phyloP scores from a whole-genome alignment of 2,888 invertebrate genomes.

The Gymnoscelis rufifasciata region DNA sequence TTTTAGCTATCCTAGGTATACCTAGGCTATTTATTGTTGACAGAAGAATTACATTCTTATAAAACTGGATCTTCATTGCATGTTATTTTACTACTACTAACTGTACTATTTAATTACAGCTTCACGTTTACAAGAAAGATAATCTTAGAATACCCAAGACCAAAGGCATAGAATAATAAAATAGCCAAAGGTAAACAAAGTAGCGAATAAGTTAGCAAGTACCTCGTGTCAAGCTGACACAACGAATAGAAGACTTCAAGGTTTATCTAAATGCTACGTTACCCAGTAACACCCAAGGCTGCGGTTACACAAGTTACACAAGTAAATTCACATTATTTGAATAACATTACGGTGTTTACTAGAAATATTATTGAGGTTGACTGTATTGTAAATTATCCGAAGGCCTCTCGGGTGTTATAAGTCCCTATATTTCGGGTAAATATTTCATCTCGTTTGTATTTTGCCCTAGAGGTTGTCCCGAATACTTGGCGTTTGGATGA shows the following conservation, averaged over 20 bases:
- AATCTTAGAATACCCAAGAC: too few species aligned
- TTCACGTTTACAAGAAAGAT: too few species aligned
- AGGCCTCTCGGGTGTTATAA: conserved; percentile 12
- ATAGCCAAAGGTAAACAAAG: too few species aligned
- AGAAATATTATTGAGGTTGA: conserved; percentile 22
- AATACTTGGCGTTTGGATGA: conserved; percentile 2
- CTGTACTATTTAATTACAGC: too few species aligned
- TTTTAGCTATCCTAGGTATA: too few species aligned
- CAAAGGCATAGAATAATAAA: too few species aligned
- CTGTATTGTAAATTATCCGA: conserved; percentile 12
- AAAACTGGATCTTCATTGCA: too few species aligned
- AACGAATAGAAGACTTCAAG: neutral
- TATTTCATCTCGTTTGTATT: conserved; percentile 13
- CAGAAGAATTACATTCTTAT: too few species aligned
- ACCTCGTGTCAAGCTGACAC: too few species aligned
- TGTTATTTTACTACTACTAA: too few species aligned
- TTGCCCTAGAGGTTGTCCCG: neutral
- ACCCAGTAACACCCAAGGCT: conserved; percentile 14
- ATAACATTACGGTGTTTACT: conserved; percentile 25
- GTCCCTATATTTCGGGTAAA: conserved; percentile 9
- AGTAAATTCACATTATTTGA: conserved; percentile 25
- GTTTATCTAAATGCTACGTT: neutral
- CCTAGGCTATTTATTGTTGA: too few species aligned
- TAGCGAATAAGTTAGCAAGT: too few species aligned
- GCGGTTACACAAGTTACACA: conserved; percentile 21